These are phyloP conservation scores for Spinibarbus caldwelli DNA, from an alignment of 2,797 vertebrate species.

Conservation along the genomic window DNA sequence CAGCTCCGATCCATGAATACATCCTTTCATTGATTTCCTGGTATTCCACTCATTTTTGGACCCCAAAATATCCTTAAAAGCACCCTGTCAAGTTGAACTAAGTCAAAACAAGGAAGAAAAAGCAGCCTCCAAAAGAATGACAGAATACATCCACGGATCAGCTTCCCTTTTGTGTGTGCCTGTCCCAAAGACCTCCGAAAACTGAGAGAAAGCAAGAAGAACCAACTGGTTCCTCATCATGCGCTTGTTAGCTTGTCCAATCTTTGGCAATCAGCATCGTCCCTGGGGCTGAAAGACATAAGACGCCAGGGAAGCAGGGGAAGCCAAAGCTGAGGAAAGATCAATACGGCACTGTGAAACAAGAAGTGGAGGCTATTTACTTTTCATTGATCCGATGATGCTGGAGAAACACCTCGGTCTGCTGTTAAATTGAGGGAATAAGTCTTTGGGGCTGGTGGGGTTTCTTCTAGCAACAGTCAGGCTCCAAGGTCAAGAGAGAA, in stretches of 20 bases:
- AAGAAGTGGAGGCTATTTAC: conserved; percentile 99
- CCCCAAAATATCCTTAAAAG: conserved; percentile 64
- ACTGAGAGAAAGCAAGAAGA: conserved; percentile 80
- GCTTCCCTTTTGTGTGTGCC: conserved; percentile 76
- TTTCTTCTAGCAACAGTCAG: conserved; percentile 67
- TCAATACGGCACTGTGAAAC: conserved; percentile 98
- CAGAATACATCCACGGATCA: conserved; percentile 79
- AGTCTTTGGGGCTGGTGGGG: conserved; percentile 81
- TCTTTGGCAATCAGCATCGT: conserved; percentile 98
- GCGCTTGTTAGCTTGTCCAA: conserved; percentile 99
- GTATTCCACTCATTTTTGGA: conserved; percentile 73
- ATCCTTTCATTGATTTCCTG: conserved; percentile 59
- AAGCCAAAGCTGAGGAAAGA: conserved; percentile 97
- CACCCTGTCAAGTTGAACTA: conserved; percentile 71
- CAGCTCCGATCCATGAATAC: conserved; percentile 51
- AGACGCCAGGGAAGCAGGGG: conserved; percentile 84
- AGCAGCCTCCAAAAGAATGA: conserved; percentile 60
- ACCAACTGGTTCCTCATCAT: conserved; percentile 93
- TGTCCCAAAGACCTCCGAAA: conserved; percentile 81
- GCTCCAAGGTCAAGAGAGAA: conserved; percentile 85
- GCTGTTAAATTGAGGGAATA: conserved; percentile 99
- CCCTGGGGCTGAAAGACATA: conserved; percentile 97
- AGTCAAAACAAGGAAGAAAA: conserved; percentile 76
- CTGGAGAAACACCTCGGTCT: conserved; percentile 98
- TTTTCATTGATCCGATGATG: conserved; percentile 99